Conservation (phyloP, 2,113 vertebrate genomes). For the Loxodonta africana region DNA sequence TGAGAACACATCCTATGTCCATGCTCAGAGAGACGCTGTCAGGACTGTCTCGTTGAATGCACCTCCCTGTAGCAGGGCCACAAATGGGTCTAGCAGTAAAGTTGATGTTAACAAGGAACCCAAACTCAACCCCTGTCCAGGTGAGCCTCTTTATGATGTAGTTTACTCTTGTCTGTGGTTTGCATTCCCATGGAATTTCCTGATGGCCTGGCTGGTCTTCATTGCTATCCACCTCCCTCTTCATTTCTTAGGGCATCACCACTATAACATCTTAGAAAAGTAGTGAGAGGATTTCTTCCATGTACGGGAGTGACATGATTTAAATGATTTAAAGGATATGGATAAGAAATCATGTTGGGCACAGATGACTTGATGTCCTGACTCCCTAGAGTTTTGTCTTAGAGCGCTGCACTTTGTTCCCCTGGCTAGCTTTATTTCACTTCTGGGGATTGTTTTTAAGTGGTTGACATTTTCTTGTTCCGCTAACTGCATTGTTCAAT, state of each 20-base stretch:
- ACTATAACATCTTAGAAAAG: neutral
- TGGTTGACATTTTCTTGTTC: conserved; percentile 76
- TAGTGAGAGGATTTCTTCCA: neutral
- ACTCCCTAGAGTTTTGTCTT: conserved; percentile 39
- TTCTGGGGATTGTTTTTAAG: conserved; percentile 61
- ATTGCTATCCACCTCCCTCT: fast-evolving
- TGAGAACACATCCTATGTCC: conserved; percentile 75
- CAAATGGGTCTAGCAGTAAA: conserved; percentile 58
- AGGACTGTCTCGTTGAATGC: conserved; percentile 66
- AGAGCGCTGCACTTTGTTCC: neutral
- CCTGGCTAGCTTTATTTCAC: conserved; percentile 1
- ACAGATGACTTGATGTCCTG: neutral
- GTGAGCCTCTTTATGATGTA: conserved; percentile 26
- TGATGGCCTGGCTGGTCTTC: neutral
- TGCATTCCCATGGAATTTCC: neutral
- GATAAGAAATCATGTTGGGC: neutral
- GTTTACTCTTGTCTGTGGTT: neutral
- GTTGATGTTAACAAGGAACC: conserved; percentile 71
- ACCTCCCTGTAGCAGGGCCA: conserved; percentile 65
- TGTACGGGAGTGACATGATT: neutral
- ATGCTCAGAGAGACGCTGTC: conserved; percentile 72
- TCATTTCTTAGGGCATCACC: neutral
- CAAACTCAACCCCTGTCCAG: conserved; percentile 72
- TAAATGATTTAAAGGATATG: neutral
- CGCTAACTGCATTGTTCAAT: conserved; percentile 11